These are phyloP conservation scores for Morelia viridis DNA, from an alignment of 2,797 vertebrate genomes.

Conservation along the genomic window DNA sequence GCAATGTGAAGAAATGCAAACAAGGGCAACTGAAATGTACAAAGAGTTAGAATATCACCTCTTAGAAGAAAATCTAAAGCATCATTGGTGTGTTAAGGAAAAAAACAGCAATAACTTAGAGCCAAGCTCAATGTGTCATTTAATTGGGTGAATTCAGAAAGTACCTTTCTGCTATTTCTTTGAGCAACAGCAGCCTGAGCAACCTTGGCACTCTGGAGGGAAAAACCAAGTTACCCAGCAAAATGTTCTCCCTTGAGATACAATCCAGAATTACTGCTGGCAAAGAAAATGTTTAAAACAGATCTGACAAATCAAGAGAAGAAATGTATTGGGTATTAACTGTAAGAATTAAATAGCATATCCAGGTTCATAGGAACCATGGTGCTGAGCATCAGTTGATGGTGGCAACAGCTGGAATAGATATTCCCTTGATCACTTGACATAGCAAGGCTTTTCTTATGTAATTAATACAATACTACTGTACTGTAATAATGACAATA, in stretches of 20 bases:
- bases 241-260: background rate
- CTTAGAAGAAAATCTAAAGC: background rate
- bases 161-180: background rate
- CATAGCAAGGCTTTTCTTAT: background rate
- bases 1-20: background rate
- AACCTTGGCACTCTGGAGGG: background rate
- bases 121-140: background rate
- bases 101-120: background rate
- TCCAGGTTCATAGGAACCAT: background rate
- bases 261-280: background rate
- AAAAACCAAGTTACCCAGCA: background rate
- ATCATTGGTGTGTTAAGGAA: background rate
- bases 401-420: background rate
- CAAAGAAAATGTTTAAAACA: background rate
- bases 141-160: background rate
- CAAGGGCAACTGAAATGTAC: background rate
- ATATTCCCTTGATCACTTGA: background rate
- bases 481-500: background rate
- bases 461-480: background rate
- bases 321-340: background rate
- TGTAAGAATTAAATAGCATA: background rate
- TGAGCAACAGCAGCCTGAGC: background rate
- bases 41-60: background rate
- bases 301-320: background rate
- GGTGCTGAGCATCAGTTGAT: background rate